Percentiles rank a stretch among this genome's conserved stretches.
These are phyloP conservation scores for Caenorhabditis inopinata DNA, from an alignment of 1,140 invertebrate genomes.

Conservation along the genomic window DNA sequence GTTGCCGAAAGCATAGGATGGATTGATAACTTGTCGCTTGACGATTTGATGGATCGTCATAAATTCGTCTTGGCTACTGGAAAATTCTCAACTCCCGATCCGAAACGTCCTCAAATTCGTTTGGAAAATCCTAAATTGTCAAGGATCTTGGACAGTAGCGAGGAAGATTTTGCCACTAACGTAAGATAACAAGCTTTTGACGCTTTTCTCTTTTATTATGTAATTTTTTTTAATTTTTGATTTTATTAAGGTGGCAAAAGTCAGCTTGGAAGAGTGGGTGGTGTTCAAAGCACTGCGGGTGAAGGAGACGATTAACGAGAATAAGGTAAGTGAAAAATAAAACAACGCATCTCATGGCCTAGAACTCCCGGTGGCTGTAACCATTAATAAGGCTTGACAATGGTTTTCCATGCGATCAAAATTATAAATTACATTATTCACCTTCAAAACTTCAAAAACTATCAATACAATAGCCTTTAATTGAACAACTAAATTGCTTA, in stretches of 20 bases:
- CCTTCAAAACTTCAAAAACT: too few species aligned
- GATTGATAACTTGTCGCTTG: conserved; percentile 36
- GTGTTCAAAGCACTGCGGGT: conserved; percentile 49
- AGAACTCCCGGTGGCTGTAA: too few species aligned
- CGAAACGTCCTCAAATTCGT: conserved; percentile 55
- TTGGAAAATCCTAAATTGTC: conserved; percentile 55
- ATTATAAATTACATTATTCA: too few species aligned
- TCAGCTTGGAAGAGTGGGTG: conserved; percentile 57
- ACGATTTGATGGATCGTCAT: conserved; percentile 57
- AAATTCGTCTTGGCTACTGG: conserved; percentile 58
- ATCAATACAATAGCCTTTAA: too few species aligned
- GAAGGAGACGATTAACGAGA: conserved; percentile 39
- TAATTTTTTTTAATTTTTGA: neutral
- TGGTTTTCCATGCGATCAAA: too few species aligned
- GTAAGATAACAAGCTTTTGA: neutral
- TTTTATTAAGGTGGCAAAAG: conserved; percentile 44
- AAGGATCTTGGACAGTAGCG: conserved; percentile 50
- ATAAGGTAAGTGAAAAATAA: neutral
- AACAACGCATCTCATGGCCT: too few species aligned
- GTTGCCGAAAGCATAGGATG: conserved; percentile 25
- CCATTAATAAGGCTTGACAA: too few species aligned
- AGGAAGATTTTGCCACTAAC: conserved; percentile 51
- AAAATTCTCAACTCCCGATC: conserved; percentile 56
- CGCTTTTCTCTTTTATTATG: too few species aligned
- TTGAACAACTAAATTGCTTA: too few species aligned